Evolutionary conservation across 1,140 invertebrate species (phyloP).

Genomic region (Homarus americanus): DNA sequence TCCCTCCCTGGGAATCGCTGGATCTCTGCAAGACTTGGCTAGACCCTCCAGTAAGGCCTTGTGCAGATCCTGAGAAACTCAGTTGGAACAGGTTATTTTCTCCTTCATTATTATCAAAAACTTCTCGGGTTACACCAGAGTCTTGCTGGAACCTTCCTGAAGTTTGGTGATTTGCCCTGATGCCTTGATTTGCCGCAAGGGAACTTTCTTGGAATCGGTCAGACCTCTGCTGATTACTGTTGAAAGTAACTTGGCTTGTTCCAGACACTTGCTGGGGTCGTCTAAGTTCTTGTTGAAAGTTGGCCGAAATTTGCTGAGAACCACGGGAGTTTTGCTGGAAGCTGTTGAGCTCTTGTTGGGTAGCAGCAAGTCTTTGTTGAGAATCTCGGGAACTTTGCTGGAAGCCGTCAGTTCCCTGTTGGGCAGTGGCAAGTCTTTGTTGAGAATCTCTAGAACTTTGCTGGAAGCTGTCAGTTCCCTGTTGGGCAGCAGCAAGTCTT

Average conservation of each 20-base stretch:
- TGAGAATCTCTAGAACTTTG: neutral
- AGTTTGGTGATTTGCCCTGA: neutral
- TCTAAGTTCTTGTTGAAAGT: neutral
- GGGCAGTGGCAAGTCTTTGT: too few relatives aligned
- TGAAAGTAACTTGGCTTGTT: neutral
- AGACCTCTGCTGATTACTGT: neutral
- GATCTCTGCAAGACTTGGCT: too few relatives aligned
- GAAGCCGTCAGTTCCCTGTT: neutral
- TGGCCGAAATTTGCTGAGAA: neutral
- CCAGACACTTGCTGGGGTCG: neutral
- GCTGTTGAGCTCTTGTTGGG: neutral
- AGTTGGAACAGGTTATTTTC: too few relatives aligned
- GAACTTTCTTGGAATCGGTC: neutral
- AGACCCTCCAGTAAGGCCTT: too few relatives aligned
- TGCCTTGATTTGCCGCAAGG: too few relatives aligned
- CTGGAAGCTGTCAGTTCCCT: neutral
- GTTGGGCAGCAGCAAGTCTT: too few relatives aligned
- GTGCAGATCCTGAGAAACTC: too few relatives aligned
- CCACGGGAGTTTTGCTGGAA: neutral
- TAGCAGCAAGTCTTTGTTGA: neutral
- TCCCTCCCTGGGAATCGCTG: neutral
- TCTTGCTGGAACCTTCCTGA: neutral
- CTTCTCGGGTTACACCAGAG: neutral
- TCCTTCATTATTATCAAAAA: too few relatives aligned
- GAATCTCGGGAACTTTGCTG: neutral